Conservation (phyloP, 2,113 vertebrate species). For the Tylochromis polylepis region DNA sequence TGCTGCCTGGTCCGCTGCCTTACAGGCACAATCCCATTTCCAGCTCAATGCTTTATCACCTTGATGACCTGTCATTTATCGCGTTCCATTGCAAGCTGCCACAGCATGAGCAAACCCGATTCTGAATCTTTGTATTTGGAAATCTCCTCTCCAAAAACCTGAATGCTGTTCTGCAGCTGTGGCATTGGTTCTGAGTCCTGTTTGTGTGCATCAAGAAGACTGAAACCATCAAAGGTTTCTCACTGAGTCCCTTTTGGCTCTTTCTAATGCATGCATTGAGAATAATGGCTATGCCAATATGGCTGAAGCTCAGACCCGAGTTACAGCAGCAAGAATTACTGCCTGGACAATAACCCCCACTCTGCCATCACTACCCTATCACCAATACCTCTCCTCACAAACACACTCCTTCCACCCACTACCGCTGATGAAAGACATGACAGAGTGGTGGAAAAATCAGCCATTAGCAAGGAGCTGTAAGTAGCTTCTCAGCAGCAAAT, state of each 20-base stretch:
- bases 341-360: background rate
- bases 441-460: slow-evolving; percentile 6
- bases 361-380: background rate
- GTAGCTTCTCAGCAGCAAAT: slow-evolving; percentile 13
- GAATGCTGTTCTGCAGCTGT: background rate
- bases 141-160: background rate
- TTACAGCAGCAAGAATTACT: background rate
- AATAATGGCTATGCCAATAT: slow-evolving; percentile 21
- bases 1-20: background rate
- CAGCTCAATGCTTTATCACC: slow-evolving; percentile 36
- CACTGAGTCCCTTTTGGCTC: background rate
- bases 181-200: background rate
- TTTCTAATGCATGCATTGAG: slow-evolving; percentile 7
- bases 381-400: background rate
- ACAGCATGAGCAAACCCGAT: background rate
- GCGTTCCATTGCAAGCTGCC: background rate
- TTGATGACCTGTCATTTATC: slow-evolving; percentile 36
- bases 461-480: slow-evolving; percentile 20
- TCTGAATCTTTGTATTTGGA: background rate
- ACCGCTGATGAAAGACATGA: slow-evolving; percentile 3
- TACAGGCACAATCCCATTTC: slow-evolving; percentile 42
- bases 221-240: slow-evolving; percentile 16
- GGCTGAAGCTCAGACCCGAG: background rate
- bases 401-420: slow-evolving; percentile 15
- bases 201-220: slow-evolving; percentile 14